These are phyloP conservation scores for Rhagophthalmus giganteus DNA, from an alignment of 2,888 invertebrate genomes.

Conservation along the genomic window DNA sequence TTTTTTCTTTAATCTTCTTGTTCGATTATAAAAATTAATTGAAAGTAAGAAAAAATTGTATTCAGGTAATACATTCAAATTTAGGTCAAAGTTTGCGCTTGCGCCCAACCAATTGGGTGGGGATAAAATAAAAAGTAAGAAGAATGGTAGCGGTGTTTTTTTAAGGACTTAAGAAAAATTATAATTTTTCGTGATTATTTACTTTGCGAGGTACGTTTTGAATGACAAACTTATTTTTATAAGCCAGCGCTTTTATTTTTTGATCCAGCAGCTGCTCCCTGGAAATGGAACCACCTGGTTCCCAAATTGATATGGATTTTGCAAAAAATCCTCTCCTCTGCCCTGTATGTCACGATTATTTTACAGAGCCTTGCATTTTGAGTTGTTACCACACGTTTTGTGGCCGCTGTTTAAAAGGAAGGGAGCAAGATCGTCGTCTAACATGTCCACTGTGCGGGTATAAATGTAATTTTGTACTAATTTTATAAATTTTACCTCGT, in stretches of 20 bases:
- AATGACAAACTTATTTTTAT: not conserved
- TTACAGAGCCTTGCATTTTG: conserved; percentile 68
- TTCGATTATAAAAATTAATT: too few species aligned
- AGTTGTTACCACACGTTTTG: conserved; percentile 74
- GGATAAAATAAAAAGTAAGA: conserved; percentile 22
- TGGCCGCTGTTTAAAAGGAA: conserved; percentile 65
- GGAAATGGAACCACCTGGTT: conserved; percentile 52
- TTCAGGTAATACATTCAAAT: too few species aligned
- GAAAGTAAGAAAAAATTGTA: too few species aligned
- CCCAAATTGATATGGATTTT: conserved; percentile 50
- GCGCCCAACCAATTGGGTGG: conserved; percentile 29
- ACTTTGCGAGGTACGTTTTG: conserved; percentile 31
- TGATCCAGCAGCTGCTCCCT: conserved; percentile 35
- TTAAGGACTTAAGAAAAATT: not conserved
- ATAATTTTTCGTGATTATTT: conserved; percentile 32
- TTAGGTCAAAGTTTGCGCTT: conserved; percentile 21
- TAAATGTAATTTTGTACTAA: too few species aligned
- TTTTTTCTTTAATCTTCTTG: too few species aligned
- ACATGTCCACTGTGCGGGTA: conserved; percentile 71
- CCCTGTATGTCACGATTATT: conserved; percentile 69
- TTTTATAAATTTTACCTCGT: too few species aligned
- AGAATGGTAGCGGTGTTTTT: conserved; percentile 9
- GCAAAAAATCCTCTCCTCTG: conserved; percentile 66
- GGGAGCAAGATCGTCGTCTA: conserved; percentile 64
- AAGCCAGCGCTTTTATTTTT: conserved; percentile 21